phyloP scores from a whole-genome alignment of 2,113 vertebrate species.

The Zeus faber region DNA sequence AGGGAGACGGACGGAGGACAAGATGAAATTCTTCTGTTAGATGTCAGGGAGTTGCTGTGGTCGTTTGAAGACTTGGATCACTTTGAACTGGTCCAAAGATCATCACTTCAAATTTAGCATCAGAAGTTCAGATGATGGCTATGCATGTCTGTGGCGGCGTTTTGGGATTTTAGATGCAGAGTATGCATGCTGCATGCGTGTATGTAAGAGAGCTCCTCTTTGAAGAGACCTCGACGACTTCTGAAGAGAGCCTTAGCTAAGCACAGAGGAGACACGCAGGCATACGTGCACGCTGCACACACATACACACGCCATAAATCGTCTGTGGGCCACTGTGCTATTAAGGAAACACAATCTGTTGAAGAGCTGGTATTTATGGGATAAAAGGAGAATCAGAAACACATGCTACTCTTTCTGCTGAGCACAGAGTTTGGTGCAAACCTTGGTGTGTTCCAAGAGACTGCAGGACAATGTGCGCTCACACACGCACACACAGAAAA shows the following conservation, averaged over 20 bases:
- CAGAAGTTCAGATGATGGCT: neutral
- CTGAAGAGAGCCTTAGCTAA: slow-evolving; percentile 8
- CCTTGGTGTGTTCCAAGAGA: slow-evolving; percentile 45
- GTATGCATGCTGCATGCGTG: neutral
- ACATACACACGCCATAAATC: slow-evolving; percentile 26
- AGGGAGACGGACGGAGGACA: neutral
- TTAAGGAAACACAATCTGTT: slow-evolving; percentile 47
- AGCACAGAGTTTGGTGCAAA: slow-evolving; percentile 35
- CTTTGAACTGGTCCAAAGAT: too few species aligned
- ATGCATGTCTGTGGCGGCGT: too few species aligned
- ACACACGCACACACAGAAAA: slow-evolving; percentile 20
- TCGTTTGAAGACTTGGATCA: too few species aligned
- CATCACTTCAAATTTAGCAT: neutral
- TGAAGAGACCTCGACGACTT: slow-evolving; percentile 15
- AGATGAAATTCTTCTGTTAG: slow-evolving; percentile 2
- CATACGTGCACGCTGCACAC: slow-evolving; percentile 1
- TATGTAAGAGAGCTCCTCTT: neutral
- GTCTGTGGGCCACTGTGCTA: slow-evolving; percentile 13
- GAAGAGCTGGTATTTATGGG: slow-evolving; percentile 47
- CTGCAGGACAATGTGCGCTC: slow-evolving; percentile 37
- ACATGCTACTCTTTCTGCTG: slow-evolving; percentile 60
- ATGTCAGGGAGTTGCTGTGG: too few species aligned
- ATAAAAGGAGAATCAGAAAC: slow-evolving; percentile 60
- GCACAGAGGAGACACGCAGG: slow-evolving; percentile 20
- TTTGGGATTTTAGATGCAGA: too few species aligned